Conservation (phyloP, 2,113 vertebrate genomes). For the Pithys albifrons region DNA sequence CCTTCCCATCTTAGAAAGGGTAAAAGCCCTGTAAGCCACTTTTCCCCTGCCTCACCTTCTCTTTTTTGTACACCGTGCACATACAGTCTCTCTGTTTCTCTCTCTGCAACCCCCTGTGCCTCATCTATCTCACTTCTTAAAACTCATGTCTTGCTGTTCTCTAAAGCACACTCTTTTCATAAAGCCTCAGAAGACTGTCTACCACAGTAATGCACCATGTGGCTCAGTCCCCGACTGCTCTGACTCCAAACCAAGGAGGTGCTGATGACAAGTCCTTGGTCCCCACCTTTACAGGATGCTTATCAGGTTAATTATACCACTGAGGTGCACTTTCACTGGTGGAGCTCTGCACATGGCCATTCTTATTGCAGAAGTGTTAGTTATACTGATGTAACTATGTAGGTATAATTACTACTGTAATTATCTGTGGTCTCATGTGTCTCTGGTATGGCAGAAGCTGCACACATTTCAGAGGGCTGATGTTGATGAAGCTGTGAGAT, state of each 20-base stretch:
- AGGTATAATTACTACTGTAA: constrained; percentile 29
- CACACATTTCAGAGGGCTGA: constrained; percentile 34
- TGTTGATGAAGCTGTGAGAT: constrained; percentile 47
- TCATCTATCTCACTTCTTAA: neutral
- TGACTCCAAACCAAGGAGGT: neutral
- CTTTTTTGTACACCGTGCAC: rapidly evolving
- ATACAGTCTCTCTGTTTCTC: neutral
- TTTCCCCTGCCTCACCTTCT: neutral
- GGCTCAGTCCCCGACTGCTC: neutral
- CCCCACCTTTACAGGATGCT: neutral
- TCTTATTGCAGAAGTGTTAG: constrained; percentile 18
- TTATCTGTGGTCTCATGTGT: constrained; percentile 42
- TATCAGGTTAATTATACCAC: constrained; percentile 42
- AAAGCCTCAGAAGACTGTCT: neutral
- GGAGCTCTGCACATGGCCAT: neutral
- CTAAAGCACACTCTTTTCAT: neutral
- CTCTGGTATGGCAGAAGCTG: constrained; percentile 25
- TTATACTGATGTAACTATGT: constrained; percentile 46
- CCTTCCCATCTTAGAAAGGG: neutral
- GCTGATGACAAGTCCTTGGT: neutral
- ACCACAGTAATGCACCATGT: neutral
- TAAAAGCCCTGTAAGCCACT: neutral
- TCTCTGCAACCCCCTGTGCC: neutral
- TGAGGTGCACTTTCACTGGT: constrained; percentile 43
- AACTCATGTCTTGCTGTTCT: neutral